Conservation (phyloP, 2,113 vertebrate genomes). For the Pterocles gutturalis region DNA sequence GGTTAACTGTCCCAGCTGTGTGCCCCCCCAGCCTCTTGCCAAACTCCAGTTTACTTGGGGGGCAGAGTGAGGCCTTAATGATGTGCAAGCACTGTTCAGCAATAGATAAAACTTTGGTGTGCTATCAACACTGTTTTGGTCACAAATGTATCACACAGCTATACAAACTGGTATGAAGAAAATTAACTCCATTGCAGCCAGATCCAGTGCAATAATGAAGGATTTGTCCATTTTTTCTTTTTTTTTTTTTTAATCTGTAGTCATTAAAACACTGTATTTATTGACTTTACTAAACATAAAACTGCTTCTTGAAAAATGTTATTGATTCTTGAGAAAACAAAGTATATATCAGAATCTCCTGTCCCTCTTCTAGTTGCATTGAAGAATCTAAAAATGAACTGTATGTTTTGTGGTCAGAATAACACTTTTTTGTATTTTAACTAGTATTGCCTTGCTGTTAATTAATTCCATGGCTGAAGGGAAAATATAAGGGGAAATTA, state of each 20-base stretch:
- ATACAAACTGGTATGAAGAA: not conserved
- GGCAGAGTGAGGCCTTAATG: accelerated
- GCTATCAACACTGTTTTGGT: not conserved
- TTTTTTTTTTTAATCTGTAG: accelerated
- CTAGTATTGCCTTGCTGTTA: not conserved
- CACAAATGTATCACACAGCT: not conserved
- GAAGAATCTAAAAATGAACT: not conserved
- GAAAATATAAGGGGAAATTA: not conserved
- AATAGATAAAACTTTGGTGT: not conserved
- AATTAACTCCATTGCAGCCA: not conserved
- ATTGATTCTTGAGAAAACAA: not conserved
- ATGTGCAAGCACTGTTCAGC: not conserved
- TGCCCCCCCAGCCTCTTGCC: not conserved
- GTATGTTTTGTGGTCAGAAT: not conserved
- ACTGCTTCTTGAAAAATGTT: not conserved
- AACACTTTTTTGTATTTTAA: not conserved
- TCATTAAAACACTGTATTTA: not conserved
- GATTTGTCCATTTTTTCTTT: not conserved
- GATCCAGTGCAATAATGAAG: not conserved
- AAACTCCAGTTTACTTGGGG: accelerated
- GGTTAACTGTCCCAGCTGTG: not conserved
- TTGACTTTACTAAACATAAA: not conserved
- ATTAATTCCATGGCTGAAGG: not conserved
- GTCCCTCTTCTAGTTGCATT: not conserved
- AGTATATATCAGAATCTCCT: not conserved